These are phyloP conservation scores for Nemopilema nomurai DNA, from an alignment of 30 jellyfish, hydroid and myxozoan species.

Conservation along the genomic window DNA sequence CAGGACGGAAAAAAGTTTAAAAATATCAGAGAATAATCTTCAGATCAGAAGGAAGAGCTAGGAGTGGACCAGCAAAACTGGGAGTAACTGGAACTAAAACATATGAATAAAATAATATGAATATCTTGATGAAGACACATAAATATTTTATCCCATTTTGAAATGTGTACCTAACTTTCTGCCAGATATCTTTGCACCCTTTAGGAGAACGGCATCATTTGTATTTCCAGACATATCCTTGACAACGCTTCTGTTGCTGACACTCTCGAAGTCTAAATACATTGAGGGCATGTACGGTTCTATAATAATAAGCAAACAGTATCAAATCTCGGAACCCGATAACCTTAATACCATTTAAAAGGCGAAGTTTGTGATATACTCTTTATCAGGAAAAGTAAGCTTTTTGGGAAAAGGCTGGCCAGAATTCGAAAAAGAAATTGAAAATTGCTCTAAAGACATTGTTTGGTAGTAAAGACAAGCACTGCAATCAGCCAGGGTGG, in stretches of 20 bases:
- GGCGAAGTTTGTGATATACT: too few species aligned
- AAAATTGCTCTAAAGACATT: too few species aligned
- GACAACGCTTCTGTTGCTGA: constrained; percentile 40
- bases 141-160: too few species aligned
- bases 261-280: constrained; percentile 84
- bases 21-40: neutral
- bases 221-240: constrained; percentile 74
- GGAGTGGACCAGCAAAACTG: neutral
- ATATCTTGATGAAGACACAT: too few species aligned
- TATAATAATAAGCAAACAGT: neutral
- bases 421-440: too few species aligned
- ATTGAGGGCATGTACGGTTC: constrained; percentile 82
- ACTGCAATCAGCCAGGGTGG: too few species aligned
- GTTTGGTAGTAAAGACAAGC: too few species aligned
- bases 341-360: too few species aligned
- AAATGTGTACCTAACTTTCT: constrained; percentile 72
- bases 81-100: neutral
- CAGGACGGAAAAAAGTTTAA: neutral
- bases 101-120: too few species aligned
- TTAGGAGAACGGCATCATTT: constrained; percentile 80
- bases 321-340: too few species aligned
- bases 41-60: neutral
- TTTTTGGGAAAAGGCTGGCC: too few species aligned
- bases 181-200: constrained; percentile 86
- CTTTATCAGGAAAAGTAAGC: too few species aligned